Evolutionary conservation across 2,113 vertebrate species (phyloP).

Genomic region (Rhabdornis inornatus): DNA sequence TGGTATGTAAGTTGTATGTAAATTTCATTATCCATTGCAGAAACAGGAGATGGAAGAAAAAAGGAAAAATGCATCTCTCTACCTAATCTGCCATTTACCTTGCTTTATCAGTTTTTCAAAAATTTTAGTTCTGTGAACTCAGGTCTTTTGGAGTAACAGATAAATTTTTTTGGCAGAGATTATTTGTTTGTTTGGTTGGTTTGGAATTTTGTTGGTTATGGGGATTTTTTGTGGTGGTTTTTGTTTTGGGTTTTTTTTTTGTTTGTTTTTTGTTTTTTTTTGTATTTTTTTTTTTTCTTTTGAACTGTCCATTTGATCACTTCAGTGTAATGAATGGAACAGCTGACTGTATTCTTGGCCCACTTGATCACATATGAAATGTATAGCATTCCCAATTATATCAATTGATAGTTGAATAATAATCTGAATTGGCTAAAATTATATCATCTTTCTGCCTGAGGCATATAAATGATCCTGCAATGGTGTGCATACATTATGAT

Average conservation of each 20-base stretch:
- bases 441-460: slow-evolving; percentile 19
- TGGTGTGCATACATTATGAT: slow-evolving; percentile 1
- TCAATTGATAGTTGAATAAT: slow-evolving; percentile 45
- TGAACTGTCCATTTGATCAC: not conserved
- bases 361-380: not conserved
- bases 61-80: not conserved
- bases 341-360: not conserved
- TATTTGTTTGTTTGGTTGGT: not conserved
- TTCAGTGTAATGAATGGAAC: not conserved
- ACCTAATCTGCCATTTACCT: not conserved
- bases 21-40: not conserved
- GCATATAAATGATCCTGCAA: slow-evolving; percentile 16
- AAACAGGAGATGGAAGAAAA: not conserved
- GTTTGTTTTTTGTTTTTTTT: not conserved
- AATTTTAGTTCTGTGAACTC: not conserved
- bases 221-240: too few species aligned
- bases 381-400: not conserved
- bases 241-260: not conserved
- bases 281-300: not conserved
- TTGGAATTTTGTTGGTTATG: not conserved
- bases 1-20: not conserved
- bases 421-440: slow-evolving; percentile 30
- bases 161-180: not conserved
- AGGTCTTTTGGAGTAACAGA: not conserved
- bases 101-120: not conserved